phyloP scores from a whole-genome alignment of 2,888 invertebrate genomes.

The Ceriagrion tenellum region DNA sequence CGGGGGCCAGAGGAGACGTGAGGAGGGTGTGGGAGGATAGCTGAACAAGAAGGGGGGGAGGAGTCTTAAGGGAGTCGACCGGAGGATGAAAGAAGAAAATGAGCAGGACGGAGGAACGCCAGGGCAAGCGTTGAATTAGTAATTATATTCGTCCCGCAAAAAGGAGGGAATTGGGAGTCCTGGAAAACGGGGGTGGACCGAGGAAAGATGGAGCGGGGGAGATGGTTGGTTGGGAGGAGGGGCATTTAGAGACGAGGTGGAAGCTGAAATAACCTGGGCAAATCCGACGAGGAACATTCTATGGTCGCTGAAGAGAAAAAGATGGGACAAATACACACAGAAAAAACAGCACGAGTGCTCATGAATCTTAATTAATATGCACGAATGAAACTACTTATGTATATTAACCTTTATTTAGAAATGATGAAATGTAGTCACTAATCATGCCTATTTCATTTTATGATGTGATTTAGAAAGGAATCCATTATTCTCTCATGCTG shows the following conservation, averaged over 20 bases:
- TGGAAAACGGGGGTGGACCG: not conserved
- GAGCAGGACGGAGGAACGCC: not conserved
- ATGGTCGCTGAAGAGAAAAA: not conserved
- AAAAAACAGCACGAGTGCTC: not conserved
- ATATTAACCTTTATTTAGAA: no score
- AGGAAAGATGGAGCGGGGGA: not conserved
- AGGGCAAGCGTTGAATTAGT: conserved; percentile 52
- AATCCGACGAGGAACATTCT: not conserved
- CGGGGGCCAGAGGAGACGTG: not conserved
- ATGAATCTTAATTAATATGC: no score
- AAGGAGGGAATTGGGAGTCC: not conserved
- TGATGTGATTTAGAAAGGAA: no score
- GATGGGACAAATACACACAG: not conserved
- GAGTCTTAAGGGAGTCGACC: not conserved
- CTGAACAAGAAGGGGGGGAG: not conserved
- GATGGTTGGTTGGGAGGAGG: not conserved
- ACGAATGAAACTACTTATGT: no score
- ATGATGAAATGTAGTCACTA: no score
- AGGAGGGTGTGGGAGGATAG: not conserved
- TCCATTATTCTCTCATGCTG: no score
- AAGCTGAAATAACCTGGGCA: not conserved
- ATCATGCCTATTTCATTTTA: no score
- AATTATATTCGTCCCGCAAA: conserved; percentile 21
- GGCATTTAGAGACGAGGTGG: not conserved
- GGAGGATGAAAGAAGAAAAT: not conserved